Base-by-base conservation (phyloP, 64 coral and sea anemone species). In the Orbicella faveolata region DNA sequence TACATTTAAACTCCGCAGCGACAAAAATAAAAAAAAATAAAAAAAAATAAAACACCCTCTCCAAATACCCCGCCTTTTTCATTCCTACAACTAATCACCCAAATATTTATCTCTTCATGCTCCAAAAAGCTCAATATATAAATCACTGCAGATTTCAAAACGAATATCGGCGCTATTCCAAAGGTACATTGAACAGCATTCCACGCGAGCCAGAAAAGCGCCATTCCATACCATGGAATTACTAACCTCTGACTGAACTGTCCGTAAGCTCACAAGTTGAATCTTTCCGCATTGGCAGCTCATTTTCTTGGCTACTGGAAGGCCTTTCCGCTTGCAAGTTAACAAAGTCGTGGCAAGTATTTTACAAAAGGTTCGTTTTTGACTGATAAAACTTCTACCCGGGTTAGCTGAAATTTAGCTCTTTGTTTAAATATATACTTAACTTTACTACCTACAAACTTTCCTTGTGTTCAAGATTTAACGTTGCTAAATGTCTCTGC, bases 91-190 rank as follows among this genome's bases (percentile, higher is more conserved):
- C 8, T 85, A n/a, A 70, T 70, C 64, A 85, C 39, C 9, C 36
- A 63, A 85, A 85, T 85, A 72, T 79, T 57, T 53, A 64, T 85
- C 44, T 72, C 64, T 85, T 19, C 70, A 30, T 72, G 66, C 36
- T 26, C 9, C 25, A 70, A 51, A 66, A 44, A 73, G 33, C 61
- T 83, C 17, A 65, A 59, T 59, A 68, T 41, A 69, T 26, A 70
- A 13, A 64, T 83, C 34, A 59, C 63, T 33, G 36, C 57, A 3
- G 33, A 83, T 18, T 65, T 83, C 0, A 39, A 66, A 65, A 36
- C 26, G 66, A 44, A 34, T 19, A 36, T 83, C 14, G 48, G 11
- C 6, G 62, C 25, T 65, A 67, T 63, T 26, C 52, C 15, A 79
- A 30, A 79, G 77, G 23, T 48, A 79, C 19, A 79, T 30, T 13